Evolutionary conservation across 2,888 invertebrate genomes (phyloP).

Genomic region (Macrophya alboannulata): DNA sequence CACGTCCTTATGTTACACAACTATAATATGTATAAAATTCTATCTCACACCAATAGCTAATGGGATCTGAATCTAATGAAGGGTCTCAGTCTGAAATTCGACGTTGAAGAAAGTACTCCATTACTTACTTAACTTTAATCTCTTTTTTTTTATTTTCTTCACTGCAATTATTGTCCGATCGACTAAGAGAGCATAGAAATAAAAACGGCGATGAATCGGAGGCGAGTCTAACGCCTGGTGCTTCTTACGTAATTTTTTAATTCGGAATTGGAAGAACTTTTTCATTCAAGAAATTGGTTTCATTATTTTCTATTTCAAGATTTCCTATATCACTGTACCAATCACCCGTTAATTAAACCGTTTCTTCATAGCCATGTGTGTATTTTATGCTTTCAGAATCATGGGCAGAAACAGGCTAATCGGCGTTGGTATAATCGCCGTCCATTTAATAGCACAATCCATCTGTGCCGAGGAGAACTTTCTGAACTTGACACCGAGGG

Average conservation of each 20-base stretch:
- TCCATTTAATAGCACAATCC: not conserved
- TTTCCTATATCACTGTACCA: not conserved
- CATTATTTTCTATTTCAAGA: not conserved
- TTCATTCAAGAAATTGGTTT: not conserved
- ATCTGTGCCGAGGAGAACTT: constrained; percentile 3
- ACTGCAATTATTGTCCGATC: not conserved
- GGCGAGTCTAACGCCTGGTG: too few species aligned
- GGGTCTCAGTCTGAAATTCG: not conserved
- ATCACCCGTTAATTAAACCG: not conserved
- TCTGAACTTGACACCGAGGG: constrained; percentile 39
- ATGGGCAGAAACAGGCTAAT: constrained; percentile 21
- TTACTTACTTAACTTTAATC: not conserved
- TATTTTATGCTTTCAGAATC: constrained; percentile 24
- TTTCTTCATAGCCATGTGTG: not conserved
- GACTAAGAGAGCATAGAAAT: not conserved
- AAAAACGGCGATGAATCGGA: not conserved
- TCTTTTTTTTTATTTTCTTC: not conserved
- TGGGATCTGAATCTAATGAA: not conserved
- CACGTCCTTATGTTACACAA: not conserved
- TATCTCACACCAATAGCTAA: not conserved
- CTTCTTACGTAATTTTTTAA: not conserved
- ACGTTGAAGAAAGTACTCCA: not conserved
- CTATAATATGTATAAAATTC: not conserved
- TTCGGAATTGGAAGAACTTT: too few species aligned
- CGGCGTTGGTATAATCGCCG: constrained; percentile 8